Conservation (phyloP, 1,140 invertebrate genomes). For the Drosophila punjabiensis region DNA sequence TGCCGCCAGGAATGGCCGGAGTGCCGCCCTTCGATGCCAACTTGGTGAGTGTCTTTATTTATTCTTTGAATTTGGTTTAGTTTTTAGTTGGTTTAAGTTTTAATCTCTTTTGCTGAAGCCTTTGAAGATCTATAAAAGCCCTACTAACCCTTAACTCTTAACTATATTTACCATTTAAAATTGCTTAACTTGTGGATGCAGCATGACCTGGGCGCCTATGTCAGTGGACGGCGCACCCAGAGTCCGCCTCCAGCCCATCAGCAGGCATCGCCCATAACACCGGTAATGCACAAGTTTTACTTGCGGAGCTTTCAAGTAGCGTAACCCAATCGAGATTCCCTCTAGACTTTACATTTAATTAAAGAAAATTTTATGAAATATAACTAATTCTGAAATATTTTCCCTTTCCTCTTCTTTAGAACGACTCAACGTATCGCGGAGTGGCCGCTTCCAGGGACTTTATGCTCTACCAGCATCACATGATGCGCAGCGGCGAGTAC, state of each 20-base stretch:
- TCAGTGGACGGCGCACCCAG: constrained; percentile 86
- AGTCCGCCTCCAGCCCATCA: constrained; percentile 92
- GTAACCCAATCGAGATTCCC: constrained; percentile 67
- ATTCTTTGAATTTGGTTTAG: not conserved
- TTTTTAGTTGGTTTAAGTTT: not conserved
- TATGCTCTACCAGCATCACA: constrained; percentile 91
- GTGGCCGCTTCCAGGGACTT: constrained; percentile 82
- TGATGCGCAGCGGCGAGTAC: constrained; percentile 86
- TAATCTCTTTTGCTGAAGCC: not conserved
- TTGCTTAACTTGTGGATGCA: constrained; percentile 75
- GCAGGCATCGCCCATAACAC: constrained; percentile 91
- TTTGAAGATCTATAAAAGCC: no score
- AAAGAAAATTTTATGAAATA: not conserved
- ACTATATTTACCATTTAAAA: constrained; percentile 10
- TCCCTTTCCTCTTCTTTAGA: constrained; percentile 85
- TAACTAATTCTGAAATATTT: not conserved
- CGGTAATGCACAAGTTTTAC: constrained; percentile 87
- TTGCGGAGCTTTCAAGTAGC: constrained; percentile 75
- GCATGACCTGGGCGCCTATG: constrained; percentile 86
- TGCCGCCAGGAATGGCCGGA: constrained; percentile 86
- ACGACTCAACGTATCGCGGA: constrained; percentile 86
- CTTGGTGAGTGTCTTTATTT: constrained; percentile 88
- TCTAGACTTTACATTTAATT: not conserved
- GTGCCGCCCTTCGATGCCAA: constrained; percentile 88
- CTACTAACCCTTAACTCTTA: constrained; percentile 35